A percentile compares a stretch with the other conserved stretches of the same genome.
Evolutionary conservation across 2,113 vertebrate species (phyloP).

Genomic region (Nyctereutes procyonoides): DNA sequence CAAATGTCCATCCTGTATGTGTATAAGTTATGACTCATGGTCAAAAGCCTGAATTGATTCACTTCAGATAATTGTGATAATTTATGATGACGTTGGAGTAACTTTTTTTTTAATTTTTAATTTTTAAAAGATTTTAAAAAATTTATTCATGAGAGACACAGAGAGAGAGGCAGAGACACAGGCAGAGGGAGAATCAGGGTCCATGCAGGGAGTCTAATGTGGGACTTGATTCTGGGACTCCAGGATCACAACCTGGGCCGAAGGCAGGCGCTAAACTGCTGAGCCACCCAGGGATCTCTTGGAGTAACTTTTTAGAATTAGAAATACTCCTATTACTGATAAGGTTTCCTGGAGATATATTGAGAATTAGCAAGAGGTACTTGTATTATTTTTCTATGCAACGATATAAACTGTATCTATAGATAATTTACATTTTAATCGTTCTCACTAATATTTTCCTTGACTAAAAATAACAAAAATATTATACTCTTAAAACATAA

Average conservation of each 20-base stretch:
- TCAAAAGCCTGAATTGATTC: background rate
- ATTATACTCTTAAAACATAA: background rate
- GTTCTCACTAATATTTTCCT: background rate
- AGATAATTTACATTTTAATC: background rate
- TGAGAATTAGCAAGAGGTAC: background rate
- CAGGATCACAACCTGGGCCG: no score
- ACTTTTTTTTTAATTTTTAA: background rate
- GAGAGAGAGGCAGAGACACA: no score
- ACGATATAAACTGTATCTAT: background rate
- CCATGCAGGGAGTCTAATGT: no score
- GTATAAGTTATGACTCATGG: background rate
- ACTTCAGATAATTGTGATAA: background rate
- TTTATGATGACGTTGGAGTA: background rate
- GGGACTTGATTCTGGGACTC: no score
- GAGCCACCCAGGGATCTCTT: no score
- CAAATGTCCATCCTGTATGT: accelerated
- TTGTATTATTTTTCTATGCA: background rate
- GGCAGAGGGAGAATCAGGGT: no score
- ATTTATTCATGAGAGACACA: no score
- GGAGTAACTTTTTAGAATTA: background rate
- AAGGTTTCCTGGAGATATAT: background rate
- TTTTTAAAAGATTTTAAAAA: no score
- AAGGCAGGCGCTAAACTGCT: no score
- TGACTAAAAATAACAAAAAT: background rate
- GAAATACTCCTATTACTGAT: background rate